Evolutionary conservation across 2,113 vertebrate species (phyloP).

Genomic region (Phycodurus eques): DNA sequence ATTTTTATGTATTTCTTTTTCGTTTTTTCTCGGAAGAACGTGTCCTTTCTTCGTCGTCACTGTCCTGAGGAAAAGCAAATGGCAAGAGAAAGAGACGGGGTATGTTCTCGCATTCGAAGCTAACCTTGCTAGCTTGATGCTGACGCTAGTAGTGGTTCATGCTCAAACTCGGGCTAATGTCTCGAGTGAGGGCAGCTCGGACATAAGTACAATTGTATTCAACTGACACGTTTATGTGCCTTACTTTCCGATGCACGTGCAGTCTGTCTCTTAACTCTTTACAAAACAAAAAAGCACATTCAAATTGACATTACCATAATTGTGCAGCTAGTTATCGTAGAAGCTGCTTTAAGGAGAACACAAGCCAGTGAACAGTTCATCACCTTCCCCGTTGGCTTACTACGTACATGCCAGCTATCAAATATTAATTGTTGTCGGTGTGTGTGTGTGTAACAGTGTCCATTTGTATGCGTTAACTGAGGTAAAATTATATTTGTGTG

Average conservation of each 20-base stretch:
- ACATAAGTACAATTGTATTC: neutral
- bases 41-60: conserved; percentile 1
- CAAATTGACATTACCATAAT: neutral
- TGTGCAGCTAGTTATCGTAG: neutral
- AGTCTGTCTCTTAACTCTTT: neutral
- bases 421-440: neutral
- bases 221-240: neutral
- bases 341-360: neutral
- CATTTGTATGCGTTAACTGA: neutral
- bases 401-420: no score
- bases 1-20: neutral
- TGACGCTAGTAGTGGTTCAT: conserved; percentile 39
- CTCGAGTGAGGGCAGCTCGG: neutral
- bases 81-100: conserved; percentile 59
- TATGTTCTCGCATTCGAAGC: conserved; percentile 57
- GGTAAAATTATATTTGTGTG: neutral
- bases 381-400: neutral
- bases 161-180: conserved; percentile 15
- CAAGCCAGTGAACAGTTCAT: neutral
- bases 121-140: conserved; percentile 52
- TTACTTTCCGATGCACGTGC: neutral
- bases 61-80: conserved; percentile 41
- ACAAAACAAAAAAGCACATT: neutral
- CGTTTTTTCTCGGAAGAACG: neutral
- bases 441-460: neutral